These are phyloP conservation scores for Alethe diademata DNA, from an alignment of 2,113 vertebrate genomes.

Conservation along the genomic window DNA sequence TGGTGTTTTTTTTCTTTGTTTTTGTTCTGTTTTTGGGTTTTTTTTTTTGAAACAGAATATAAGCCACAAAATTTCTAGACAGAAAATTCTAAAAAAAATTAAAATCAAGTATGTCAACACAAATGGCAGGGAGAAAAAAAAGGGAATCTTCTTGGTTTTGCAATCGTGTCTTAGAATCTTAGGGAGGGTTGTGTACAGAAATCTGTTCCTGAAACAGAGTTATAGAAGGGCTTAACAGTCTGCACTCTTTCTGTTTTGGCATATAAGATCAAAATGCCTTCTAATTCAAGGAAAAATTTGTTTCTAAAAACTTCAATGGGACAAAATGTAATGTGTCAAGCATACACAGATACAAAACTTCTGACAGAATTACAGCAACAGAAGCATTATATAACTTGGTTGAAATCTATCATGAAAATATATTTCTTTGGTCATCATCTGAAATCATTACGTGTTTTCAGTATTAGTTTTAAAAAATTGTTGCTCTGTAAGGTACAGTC, in stretches of 20 bases:
- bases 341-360: background rate
- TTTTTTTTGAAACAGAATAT: background rate
- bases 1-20: background rate
- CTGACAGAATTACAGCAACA: background rate
- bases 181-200: background rate
- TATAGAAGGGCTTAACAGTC: background rate
- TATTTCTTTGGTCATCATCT: background rate
- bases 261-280: background rate
- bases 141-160: background rate
- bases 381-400: background rate
- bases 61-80: background rate
- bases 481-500: background rate
- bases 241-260: background rate
- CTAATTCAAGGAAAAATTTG: background rate
- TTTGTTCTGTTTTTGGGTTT: background rate
- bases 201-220: background rate
- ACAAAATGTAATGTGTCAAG: background rate
- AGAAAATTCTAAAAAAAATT: background rate
- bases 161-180: background rate
- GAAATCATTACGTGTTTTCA: background rate
- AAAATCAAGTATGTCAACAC: background rate
- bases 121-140: background rate
- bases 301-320: background rate
- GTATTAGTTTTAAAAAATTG: background rate
- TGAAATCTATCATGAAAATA: background rate